These are phyloP conservation scores for Drosophila hydei DNA, from an alignment of 1,140 invertebrate genomes.

Conservation along the genomic window DNA sequence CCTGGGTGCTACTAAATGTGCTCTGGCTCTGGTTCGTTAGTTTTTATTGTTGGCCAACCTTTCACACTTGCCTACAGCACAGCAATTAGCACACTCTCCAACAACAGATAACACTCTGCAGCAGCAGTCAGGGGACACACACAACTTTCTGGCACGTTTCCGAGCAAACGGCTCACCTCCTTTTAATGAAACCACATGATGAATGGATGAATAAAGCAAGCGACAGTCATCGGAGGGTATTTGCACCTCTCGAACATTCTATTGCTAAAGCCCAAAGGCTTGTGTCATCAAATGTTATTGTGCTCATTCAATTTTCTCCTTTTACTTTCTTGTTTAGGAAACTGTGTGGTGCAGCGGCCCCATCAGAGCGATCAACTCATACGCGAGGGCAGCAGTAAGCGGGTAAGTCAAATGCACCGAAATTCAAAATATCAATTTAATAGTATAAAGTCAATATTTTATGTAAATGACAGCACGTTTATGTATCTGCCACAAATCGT, in stretches of 20 bases:
- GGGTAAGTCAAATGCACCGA: slow-evolving; percentile 85
- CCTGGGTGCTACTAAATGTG: slow-evolving; percentile 52
- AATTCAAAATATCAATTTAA: not conserved
- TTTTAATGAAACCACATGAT: not conserved
- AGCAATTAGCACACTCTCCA: slow-evolving; percentile 41
- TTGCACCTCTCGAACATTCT: not conserved
- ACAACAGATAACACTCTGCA: slow-evolving; percentile 8
- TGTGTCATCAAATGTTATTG: not conserved
- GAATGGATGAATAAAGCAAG: not conserved
- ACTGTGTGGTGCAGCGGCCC: slow-evolving; percentile 91
- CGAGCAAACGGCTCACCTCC: slow-evolving; percentile 1
- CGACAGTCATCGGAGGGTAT: not conserved
- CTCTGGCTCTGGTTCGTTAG: slow-evolving; percentile 30
- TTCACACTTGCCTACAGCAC: slow-evolving; percentile 11
- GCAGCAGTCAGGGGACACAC: slow-evolving; percentile 3
- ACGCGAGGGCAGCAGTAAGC: slow-evolving; percentile 89
- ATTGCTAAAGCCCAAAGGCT: not conserved
- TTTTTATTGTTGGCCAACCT: slow-evolving; percentile 24
- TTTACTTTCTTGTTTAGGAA: slow-evolving; percentile 85
- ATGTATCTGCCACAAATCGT: slow-evolving; percentile 17
- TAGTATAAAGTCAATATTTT: slow-evolving; percentile 5
- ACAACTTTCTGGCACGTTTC: slow-evolving; percentile 8
- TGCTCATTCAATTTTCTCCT: not conserved
- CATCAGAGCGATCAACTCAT: slow-evolving; percentile 90
- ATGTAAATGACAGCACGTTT: slow-evolving; percentile 6